Evolutionary conservation across 2,797 vertebrate species (phyloP).

Genomic region (Sylvilagus floridanus): DNA sequence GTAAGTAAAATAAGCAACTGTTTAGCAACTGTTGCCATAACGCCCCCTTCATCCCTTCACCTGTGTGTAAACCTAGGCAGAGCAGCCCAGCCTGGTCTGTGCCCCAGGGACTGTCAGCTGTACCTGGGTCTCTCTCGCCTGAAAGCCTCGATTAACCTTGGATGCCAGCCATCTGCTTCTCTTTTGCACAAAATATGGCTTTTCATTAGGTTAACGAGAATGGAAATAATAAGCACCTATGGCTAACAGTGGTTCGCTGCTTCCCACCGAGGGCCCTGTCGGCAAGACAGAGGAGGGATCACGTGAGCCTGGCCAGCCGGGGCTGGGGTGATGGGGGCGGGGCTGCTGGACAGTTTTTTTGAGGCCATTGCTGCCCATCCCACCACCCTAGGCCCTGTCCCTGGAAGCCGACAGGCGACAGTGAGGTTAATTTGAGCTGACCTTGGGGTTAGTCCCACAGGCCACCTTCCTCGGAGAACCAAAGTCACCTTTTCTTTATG

Average conservation of each 20-base stretch:
- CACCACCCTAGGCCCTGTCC: not conserved
- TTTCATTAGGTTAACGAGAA: conserved; percentile 10
- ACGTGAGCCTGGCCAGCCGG: no score
- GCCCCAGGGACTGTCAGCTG: not conserved
- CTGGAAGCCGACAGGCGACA: not conserved
- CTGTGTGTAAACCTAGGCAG: not conserved
- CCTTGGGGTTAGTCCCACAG: not conserved
- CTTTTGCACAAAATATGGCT: conserved; percentile 4
- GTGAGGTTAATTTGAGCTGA: not conserved
- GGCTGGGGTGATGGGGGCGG: no score
- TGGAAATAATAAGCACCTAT: not conserved
- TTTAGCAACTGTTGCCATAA: no score
- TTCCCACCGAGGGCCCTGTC: not conserved
- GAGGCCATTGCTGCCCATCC: not conserved
- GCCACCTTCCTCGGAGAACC: not conserved
- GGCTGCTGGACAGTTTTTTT: not conserved
- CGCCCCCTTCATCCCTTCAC: no score
- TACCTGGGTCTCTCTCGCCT: not conserved
- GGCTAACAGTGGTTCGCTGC: not conserved
- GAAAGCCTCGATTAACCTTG: not conserved
- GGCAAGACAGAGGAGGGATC: not conserved
- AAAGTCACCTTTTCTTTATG: not conserved
- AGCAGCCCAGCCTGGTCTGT: not conserved
- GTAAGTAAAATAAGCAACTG: no score
- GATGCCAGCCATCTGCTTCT: not conserved